Conservation (phyloP, 1,140 invertebrate genomes). For the Elysia chlorotica region DNA sequence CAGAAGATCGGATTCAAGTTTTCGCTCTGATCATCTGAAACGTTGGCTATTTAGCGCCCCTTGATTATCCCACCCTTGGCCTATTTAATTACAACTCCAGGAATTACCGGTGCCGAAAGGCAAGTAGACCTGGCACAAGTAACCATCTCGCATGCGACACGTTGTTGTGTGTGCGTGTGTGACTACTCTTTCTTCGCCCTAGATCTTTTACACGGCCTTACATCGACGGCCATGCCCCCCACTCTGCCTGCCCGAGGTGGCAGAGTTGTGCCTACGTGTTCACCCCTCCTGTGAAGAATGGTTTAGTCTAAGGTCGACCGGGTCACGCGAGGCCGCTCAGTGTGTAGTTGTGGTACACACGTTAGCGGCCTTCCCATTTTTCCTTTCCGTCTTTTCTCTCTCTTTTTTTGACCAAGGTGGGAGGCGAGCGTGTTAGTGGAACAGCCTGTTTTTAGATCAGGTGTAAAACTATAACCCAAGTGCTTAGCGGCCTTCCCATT, state of each 20-base stretch:
- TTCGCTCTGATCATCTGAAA: too few species aligned
- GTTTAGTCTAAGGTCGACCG: constrained; percentile 20
- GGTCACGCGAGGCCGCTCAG: constrained; percentile 19
- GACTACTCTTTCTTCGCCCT: too few species aligned
- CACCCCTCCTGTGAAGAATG: not conserved
- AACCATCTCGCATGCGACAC: not conserved
- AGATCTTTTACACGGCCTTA: too few species aligned
- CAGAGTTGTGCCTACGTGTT: not conserved
- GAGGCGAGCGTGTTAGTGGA: constrained; percentile 2
- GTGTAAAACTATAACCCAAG: constrained; percentile 6
- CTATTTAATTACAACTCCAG: too few species aligned
- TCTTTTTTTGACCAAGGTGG: not conserved
- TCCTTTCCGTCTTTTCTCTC: not conserved
- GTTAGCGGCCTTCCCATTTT: not conserved
- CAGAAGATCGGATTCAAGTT: too few species aligned
- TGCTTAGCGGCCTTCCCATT: not conserved
- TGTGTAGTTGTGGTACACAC: constrained; percentile 23
- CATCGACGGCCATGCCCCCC: too few species aligned
- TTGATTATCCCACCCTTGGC: too few species aligned
- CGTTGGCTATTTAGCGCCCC: too few species aligned
- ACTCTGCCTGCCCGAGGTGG: not conserved
- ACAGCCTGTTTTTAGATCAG: constrained; percentile 24
- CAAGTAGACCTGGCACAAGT: too few species aligned
- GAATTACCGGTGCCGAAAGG: too few species aligned
- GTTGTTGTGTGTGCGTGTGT: not conserved